A percentile compares a stretch with the other conserved stretches of the same genome.
phyloP scores from a whole-genome alignment of 2,888 invertebrate species.

The Caenorhabditis afra region DNA sequence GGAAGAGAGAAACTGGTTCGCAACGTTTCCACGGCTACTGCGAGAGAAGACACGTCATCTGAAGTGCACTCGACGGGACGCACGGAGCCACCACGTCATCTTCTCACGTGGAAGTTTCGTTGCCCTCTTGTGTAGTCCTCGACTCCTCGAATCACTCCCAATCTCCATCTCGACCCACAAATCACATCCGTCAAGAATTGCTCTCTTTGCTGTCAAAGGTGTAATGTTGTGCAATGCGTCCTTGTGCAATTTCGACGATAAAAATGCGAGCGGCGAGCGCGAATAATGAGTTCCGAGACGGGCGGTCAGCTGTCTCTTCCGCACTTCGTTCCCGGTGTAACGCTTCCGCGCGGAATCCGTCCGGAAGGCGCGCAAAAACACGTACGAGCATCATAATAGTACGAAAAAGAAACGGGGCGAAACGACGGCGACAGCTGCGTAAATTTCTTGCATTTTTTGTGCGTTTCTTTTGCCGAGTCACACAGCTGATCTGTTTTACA shows the following conservation, averaged over 20 bases:
- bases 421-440: conserved; percentile 48
- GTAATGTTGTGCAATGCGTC: conserved; percentile 51
- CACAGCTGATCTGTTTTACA: conserved; percentile 58
- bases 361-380: not conserved
- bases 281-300: conserved; percentile 39
- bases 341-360: conserved; percentile 10
- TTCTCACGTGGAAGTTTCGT: too few relatives aligned
- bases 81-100: too few relatives aligned
- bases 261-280: conserved; percentile 20
- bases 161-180: conserved; percentile 17
- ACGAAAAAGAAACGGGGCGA: conserved; percentile 25
- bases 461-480: conserved; percentile 34
- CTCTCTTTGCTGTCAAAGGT: conserved; percentile 11
- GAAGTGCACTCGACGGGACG: too few relatives aligned
- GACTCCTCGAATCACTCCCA: too few relatives aligned
- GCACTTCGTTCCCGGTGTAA: not conserved
- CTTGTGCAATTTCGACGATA: conserved; percentile 47
- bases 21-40: too few relatives aligned
- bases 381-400: conserved; percentile 15
- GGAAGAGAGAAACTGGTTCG: too few relatives aligned
- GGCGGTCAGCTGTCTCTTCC: conserved; percentile 49
- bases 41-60: too few relatives aligned
- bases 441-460: conserved; percentile 59
- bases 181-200: conserved; percentile 14
- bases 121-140: too few relatives aligned